Conservation (phyloP, 2,797 vertebrate species). For the Anguilla anguilla region DNA sequence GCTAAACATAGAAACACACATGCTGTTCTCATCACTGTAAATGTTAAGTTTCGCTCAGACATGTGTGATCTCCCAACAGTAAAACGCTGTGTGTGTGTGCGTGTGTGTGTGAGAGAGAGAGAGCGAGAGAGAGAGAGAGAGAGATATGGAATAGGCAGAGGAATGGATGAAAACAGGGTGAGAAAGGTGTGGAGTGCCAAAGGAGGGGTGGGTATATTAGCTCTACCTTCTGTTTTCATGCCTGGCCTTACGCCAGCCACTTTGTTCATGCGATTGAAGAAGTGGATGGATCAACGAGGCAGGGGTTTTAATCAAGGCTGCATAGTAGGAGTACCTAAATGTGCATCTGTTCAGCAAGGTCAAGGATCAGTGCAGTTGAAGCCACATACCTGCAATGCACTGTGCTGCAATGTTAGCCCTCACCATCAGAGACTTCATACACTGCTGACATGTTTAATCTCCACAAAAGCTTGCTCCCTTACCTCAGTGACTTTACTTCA, state of each 20-base stretch:
- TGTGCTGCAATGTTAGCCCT: constrained; percentile 41
- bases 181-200: constrained; percentile 29
- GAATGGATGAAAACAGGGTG: constrained; percentile 22
- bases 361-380: constrained; percentile 41
- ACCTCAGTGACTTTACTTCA: constrained; percentile 46
- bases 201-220: constrained; percentile 36
- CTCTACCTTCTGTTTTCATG: not conserved
- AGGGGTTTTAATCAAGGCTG: constrained; percentile 55
- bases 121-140: constrained; percentile 23
- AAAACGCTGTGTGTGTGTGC: constrained; percentile 21
- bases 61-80: constrained; percentile 58
- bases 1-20: constrained; percentile 68
- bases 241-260: constrained; percentile 38
- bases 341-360: constrained; percentile 55
- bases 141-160: constrained; percentile 30
- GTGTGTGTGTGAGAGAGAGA: too few species aligned
- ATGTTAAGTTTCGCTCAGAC: constrained; percentile 63
- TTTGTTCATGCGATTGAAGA: constrained; percentile 32
- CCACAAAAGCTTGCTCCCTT: too few species aligned
- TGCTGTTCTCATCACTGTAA: constrained; percentile 69
- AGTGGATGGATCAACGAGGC: constrained; percentile 58
- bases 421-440: constrained; percentile 51
- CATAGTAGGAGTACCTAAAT: constrained; percentile 40
- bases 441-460: constrained; percentile 10
- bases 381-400: constrained; percentile 43